These are phyloP conservation scores for Alaudala cheleensis DNA, from an alignment of 2,113 vertebrate species.

Conservation along the genomic window DNA sequence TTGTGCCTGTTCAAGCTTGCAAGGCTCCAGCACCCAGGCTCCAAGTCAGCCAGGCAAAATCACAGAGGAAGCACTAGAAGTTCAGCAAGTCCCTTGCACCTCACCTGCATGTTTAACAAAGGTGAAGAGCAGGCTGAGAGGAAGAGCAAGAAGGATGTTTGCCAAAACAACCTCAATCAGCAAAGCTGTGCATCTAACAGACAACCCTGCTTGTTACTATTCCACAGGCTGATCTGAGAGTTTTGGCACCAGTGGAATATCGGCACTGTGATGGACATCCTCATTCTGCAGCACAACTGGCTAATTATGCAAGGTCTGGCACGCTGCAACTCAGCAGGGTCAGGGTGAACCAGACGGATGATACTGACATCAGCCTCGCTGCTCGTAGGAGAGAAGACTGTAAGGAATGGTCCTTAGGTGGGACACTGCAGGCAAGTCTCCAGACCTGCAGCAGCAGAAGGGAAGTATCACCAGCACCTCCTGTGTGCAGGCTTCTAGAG, in stretches of 20 bases:
- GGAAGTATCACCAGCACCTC: neutral
- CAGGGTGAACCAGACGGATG: neutral
- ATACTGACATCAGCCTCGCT: neutral
- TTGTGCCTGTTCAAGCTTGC: neutral
- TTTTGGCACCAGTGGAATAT: rapidly evolving
- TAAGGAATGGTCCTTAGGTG: neutral
- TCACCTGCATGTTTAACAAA: rapidly evolving
- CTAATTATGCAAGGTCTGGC: neutral
- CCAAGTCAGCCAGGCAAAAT: neutral
- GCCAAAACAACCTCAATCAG: neutral
- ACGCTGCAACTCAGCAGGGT: rapidly evolving
- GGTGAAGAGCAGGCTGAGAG: neutral
- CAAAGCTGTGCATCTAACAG: neutral
- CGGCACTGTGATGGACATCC: neutral
- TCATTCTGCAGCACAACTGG: neutral
- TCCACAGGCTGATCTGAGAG: neutral
- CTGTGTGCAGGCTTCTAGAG: neutral
- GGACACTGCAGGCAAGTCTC: neutral
- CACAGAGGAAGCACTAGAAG: neutral
- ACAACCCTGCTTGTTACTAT: neutral
- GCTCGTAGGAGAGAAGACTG: neutral
- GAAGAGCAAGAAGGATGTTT: neutral
- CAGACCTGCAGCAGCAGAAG: neutral
- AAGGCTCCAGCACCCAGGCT: neutral
- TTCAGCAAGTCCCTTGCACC: neutral